phyloP scores from a whole-genome alignment of 1,140 invertebrate genomes.

The Zophobas atratus region DNA sequence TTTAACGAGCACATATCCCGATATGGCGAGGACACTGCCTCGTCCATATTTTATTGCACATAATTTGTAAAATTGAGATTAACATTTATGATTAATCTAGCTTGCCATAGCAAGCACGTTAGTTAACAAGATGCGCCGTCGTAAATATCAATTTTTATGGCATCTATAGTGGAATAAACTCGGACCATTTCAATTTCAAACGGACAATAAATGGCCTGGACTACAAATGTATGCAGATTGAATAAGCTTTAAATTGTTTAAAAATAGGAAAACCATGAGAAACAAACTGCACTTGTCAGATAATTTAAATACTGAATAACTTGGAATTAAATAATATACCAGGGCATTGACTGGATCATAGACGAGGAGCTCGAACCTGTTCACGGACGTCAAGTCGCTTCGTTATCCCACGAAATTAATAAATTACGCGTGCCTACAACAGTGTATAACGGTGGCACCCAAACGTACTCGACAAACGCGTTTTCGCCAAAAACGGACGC shows the following conservation, averaged over 20 bases:
- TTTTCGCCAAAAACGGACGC: too few relatives aligned
- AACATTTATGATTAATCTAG: constrained; percentile 41
- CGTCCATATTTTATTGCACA: constrained; percentile 29
- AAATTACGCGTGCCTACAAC: constrained; percentile 25
- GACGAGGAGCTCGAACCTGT: constrained; percentile 51
- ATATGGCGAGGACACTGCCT: constrained; percentile 39
- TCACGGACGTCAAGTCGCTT: constrained; percentile 47
- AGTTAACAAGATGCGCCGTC: constrained; percentile 42
- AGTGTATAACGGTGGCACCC: constrained; percentile 21
- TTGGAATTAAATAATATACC: constrained; percentile 56
- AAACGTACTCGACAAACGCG: too few relatives aligned
- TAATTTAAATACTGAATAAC: constrained; percentile 53
- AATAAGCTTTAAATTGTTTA: constrained; percentile 40
- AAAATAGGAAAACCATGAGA: constrained; percentile 42
- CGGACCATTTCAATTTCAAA: constrained; percentile 26
- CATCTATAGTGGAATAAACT: constrained; percentile 13
- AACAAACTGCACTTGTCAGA: constrained; percentile 55
- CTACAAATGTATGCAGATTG: constrained; percentile 43
- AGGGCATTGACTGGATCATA: constrained; percentile 53
- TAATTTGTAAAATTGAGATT: constrained; percentile 38
- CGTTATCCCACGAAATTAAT: constrained; percentile 46
- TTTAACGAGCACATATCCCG: constrained; percentile 25
- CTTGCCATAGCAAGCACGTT: constrained; percentile 33
- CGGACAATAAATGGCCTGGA: constrained; percentile 1
- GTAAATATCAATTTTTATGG: constrained; percentile 39